These are phyloP conservation scores for Ptilorrhoa leucosticta DNA, from an alignment of 2,113 vertebrate genomes.

Conservation along the genomic window DNA sequence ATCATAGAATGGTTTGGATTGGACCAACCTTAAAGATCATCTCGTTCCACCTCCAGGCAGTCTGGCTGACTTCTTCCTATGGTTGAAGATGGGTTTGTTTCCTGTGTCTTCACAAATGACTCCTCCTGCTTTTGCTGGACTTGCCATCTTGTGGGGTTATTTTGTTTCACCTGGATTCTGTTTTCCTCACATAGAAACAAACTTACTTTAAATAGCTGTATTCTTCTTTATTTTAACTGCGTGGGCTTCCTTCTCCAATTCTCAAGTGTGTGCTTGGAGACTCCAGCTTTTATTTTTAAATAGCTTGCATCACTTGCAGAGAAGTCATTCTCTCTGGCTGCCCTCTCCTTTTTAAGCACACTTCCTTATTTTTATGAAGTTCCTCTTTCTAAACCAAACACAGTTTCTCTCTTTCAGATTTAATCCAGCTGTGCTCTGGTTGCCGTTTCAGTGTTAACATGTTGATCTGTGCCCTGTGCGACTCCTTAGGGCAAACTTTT, in stretches of 20 bases:
- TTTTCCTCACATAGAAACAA: not conserved
- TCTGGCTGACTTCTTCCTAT: not conserved
- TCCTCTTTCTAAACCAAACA: not conserved
- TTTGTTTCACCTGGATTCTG: not conserved
- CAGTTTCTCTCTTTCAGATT: not conserved
- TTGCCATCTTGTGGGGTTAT: not conserved
- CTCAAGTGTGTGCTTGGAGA: not conserved
- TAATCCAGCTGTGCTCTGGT: not conserved
- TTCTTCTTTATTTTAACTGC: not conserved
- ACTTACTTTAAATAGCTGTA: not conserved
- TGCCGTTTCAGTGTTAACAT: not conserved
- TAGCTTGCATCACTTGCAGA: not conserved
- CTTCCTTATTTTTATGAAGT: slow-evolving; percentile 4
- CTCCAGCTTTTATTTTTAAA: not conserved
- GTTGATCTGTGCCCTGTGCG: not conserved
- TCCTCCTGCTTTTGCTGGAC: not conserved
- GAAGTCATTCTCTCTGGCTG: not conserved
- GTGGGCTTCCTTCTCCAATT: not conserved
- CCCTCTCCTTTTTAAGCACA: not conserved
- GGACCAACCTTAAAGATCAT: not conserved
- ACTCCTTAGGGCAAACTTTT: not conserved
- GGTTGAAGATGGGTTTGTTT: not conserved
- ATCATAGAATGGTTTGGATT: not conserved
- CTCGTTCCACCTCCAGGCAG: not conserved
- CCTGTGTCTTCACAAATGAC: not conserved